Conservation (phyloP, 1,140 invertebrate genomes). For the Luehdorfia chinensis region DNA sequence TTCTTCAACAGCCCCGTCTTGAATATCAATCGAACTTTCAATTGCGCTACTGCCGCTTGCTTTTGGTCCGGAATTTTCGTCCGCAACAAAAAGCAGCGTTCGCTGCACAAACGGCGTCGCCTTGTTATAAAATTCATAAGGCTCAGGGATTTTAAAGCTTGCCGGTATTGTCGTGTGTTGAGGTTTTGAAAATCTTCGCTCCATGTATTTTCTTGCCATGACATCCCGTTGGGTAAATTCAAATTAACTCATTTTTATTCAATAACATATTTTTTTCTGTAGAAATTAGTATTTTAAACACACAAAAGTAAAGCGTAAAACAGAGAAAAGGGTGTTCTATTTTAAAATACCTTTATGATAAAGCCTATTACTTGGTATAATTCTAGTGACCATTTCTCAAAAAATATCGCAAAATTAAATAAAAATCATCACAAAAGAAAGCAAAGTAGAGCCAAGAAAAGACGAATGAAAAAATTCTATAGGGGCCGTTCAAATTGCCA, state of each 20-base stretch:
- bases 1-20: slow-evolving; percentile 41
- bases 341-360: no score
- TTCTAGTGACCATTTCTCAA: no score
- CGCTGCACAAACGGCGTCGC: slow-evolving; percentile 74
- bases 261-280: no score
- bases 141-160: slow-evolving; percentile 67
- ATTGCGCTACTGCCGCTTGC: slow-evolving; percentile 29
- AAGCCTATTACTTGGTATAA: no score
- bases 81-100: slow-evolving; percentile 68
- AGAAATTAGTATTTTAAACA: background rate
- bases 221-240: slow-evolving; percentile 32
- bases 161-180: slow-evolving; percentile 66
- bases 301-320: no score
- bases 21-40: slow-evolving; percentile 29
- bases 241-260: slow-evolving; percentile 7
- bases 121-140: slow-evolving; percentile 72
- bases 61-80: slow-evolving; percentile 61
- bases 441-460: slow-evolving; percentile 28
- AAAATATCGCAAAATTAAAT: no score
- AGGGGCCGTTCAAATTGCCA: slow-evolving; percentile 32
- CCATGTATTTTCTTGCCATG: slow-evolving; percentile 77
- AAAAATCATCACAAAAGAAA: slow-evolving; percentile 20
- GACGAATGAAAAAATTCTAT: slow-evolving; percentile 38
- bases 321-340: no score
- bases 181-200: slow-evolving; percentile 68